phyloP scores from a whole-genome alignment of 2,888 invertebrate genomes.

The Ellobium chinense region DNA sequence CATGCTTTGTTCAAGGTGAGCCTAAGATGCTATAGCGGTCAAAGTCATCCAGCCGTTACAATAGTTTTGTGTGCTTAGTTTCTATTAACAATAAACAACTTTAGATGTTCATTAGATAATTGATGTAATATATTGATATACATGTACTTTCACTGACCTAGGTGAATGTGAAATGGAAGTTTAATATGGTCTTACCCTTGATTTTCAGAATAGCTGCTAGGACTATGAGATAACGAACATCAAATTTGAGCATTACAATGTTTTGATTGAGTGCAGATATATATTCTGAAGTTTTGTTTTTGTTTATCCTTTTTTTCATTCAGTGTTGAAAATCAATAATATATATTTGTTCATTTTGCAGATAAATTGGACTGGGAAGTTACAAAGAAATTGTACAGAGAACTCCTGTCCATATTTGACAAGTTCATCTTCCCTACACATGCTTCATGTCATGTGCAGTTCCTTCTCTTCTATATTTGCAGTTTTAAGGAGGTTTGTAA shows the following conservation, averaged over 20 bases:
- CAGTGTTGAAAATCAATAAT: no score
- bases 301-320: no score
- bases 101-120: not conserved
- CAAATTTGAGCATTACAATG: no score
- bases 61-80: not conserved
- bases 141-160: no score
- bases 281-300: no score
- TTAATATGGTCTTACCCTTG: no score
- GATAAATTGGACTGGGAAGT: constrained; percentile 82
- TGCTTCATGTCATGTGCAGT: constrained; percentile 89
- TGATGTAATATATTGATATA: no score
- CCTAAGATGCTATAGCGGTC: not conserved
- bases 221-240: no score
- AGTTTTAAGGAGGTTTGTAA: constrained; percentile 82
- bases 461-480: constrained; percentile 87
- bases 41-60: not conserved
- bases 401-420: constrained; percentile 87
- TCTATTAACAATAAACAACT: not conserved
- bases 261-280: no score
- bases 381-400: constrained; percentile 83
- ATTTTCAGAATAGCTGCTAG: no score
- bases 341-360: constrained; percentile 54
- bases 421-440: constrained; percentile 90
- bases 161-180: no score
- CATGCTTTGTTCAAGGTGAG: constrained; percentile 66